Base-by-base conservation (phyloP, 1,140 invertebrate species). In the Aphis gossypii region DNA sequence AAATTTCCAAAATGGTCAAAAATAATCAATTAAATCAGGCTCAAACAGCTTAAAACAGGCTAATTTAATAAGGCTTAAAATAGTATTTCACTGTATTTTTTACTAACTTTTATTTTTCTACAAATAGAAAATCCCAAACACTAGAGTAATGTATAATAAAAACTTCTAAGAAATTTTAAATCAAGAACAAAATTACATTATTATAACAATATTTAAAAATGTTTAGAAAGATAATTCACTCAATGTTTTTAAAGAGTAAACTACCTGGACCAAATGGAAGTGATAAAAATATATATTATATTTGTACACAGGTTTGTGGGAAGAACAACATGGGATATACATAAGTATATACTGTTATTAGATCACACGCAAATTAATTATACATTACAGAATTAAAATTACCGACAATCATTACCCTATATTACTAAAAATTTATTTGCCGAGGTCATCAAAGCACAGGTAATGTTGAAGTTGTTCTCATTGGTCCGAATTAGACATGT, bases 391-490 rank as follows among this genome's bases (percentile, higher is more conserved):
- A 89, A 20, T 38, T 44, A 68, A 86, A 51, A 93, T 56, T 86
- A 93, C 76, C 82, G 30, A 51, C 30, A 51, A 35, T 83, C 92
- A 84, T 84, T 84, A 83, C 82, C 82, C 76, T 54, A 83, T 21
- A 83, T 35, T 92, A 82, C 25, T 48, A 25, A 46, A 18, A 93
- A 84, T 54, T 93, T 93, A 93, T 93, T 86, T 93, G 92, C 82
- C 48, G 30, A 51, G 7, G 20, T 93, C 92, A 30, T 93, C 92
- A 86, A 93, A 93, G 82, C 92, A 93, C 48, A 93, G 92, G 92
- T 93, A 93, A 84, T 93, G 92, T 54, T 93, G 76, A 84, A 93
- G 92, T 93, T 93, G 92, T 93, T 93, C 92, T 93, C 92, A 93
- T 93, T 93, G 92, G 18, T 93, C 82, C 25, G 92, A 93, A 84